Conservation (phyloP, 1,140 invertebrate genomes). For the Drosophila subpulchrella region DNA sequence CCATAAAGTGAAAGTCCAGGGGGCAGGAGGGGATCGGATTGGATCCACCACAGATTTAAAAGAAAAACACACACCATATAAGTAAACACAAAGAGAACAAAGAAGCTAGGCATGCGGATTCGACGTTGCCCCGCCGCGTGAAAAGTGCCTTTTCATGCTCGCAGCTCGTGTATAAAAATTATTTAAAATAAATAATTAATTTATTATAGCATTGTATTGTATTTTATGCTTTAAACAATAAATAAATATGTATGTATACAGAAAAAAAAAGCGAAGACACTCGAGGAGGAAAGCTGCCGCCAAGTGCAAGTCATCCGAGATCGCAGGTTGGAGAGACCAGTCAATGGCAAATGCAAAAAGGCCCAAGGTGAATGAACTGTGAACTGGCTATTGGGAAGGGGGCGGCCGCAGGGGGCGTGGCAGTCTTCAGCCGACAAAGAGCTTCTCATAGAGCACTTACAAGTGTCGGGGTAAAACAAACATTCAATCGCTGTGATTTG, state of each 20-base stretch:
- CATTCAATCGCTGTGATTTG: no score
- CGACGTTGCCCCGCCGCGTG: not conserved
- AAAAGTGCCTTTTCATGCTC: slow-evolving; percentile 39
- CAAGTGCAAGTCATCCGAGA: slow-evolving; percentile 30
- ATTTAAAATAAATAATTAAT: slow-evolving; percentile 63
- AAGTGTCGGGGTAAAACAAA: no score
- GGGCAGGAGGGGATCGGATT: slow-evolving; percentile 2
- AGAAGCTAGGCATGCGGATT: slow-evolving; percentile 38
- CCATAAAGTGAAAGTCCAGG: slow-evolving; percentile 56
- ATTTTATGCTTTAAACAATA: slow-evolving; percentile 53
- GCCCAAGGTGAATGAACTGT: not conserved
- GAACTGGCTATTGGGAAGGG: not conserved
- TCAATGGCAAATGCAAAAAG: slow-evolving; percentile 9
- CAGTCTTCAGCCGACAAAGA: not conserved
- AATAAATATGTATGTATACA: slow-evolving; percentile 44
- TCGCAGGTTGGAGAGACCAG: not conserved
- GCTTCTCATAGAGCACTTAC: not conserved
- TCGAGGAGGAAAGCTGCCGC: slow-evolving; percentile 21
- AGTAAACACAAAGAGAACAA: slow-evolving; percentile 27
- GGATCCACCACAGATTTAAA: not conserved
- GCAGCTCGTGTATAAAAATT: slow-evolving; percentile 55
- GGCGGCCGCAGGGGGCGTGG: no score
- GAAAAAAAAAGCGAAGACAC: not conserved
- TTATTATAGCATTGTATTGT: slow-evolving; percentile 62
- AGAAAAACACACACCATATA: not conserved